Conservation (phyloP, 2,113 vertebrate genomes). For the Salminus brasiliensis region DNA sequence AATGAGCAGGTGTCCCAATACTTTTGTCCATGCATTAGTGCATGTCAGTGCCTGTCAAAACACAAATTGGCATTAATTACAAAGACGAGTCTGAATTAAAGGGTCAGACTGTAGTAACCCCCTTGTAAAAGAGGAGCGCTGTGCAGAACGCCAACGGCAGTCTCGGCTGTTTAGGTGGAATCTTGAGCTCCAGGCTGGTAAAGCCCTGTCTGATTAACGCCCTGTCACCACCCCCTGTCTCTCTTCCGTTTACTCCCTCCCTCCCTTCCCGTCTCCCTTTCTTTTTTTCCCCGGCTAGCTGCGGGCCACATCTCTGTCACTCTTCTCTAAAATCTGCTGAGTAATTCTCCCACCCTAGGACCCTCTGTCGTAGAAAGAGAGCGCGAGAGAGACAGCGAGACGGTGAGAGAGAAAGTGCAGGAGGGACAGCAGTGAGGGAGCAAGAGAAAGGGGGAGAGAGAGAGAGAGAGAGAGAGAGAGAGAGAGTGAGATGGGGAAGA, state of each 20-base stretch:
- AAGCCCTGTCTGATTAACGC: constrained; percentile 69
- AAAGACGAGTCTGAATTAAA: too few relatives aligned
- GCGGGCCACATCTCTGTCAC: constrained; percentile 49
- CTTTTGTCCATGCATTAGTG: too few relatives aligned
- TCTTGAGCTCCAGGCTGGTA: constrained; percentile 57
- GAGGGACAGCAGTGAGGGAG: not conserved
- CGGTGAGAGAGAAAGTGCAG: not conserved
- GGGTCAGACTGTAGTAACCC: too few relatives aligned
- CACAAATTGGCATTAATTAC: too few relatives aligned
- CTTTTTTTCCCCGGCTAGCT: constrained; percentile 26
- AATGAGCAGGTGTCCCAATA: too few relatives aligned
- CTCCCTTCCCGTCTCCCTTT: constrained; percentile 51
- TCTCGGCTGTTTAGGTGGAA: constrained; percentile 48
- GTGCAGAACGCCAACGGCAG: constrained; percentile 16
- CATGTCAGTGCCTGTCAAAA: not conserved
- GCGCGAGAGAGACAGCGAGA: constrained; percentile 2
- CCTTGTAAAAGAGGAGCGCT: not conserved
- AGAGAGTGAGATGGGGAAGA: not conserved
- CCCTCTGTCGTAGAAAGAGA: constrained; percentile 13
- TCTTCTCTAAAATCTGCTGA: constrained; percentile 71
- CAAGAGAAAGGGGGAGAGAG: not conserved
- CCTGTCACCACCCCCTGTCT: constrained; percentile 57
- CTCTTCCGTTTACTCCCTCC: constrained; percentile 47
- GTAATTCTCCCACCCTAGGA: constrained; percentile 64
- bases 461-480: not conserved